Conservation (phyloP, 2,113 vertebrate species). For the Nothocercus julius region DNA sequence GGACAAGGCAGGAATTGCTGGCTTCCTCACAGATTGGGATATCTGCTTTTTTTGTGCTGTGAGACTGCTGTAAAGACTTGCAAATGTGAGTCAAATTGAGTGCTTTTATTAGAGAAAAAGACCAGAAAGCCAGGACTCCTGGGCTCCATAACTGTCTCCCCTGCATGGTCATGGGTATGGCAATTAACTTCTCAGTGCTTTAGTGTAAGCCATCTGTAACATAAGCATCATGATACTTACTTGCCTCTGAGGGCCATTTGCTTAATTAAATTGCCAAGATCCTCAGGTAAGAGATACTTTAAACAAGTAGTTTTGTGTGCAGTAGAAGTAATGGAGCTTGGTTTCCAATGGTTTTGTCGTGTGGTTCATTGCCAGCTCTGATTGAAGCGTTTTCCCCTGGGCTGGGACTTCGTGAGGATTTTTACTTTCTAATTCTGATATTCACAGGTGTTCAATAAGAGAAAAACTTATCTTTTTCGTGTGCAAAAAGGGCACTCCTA, state of each 20-base stretch:
- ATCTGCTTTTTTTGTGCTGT: not conserved
- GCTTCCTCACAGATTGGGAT: not conserved
- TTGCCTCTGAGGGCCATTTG: conserved; percentile 43
- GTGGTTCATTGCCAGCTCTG: conserved; percentile 43
- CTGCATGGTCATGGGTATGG: not conserved
- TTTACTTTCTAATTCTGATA: not conserved
- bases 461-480: not conserved
- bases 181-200: conserved; percentile 32
- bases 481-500: not conserved
- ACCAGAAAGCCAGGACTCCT: not conserved
- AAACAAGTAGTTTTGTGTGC: conserved; percentile 10
- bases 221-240: conserved; percentile 32
- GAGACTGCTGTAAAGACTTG: not conserved
- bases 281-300: conserved; percentile 34
- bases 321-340: conserved; percentile 42
- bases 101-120: not conserved
- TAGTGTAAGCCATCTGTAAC: not conserved
- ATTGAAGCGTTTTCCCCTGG: conserved; percentile 31
- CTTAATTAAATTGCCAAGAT: conserved; percentile 64
- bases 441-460: not conserved
- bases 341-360: conserved; percentile 39
- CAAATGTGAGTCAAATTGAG: not conserved
- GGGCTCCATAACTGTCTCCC: not conserved
- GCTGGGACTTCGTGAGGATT: not conserved
- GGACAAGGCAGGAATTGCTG: not conserved